Base-by-base conservation (phyloP, 2,113 vertebrate genomes). In the Oreochromis aureus region DNA sequence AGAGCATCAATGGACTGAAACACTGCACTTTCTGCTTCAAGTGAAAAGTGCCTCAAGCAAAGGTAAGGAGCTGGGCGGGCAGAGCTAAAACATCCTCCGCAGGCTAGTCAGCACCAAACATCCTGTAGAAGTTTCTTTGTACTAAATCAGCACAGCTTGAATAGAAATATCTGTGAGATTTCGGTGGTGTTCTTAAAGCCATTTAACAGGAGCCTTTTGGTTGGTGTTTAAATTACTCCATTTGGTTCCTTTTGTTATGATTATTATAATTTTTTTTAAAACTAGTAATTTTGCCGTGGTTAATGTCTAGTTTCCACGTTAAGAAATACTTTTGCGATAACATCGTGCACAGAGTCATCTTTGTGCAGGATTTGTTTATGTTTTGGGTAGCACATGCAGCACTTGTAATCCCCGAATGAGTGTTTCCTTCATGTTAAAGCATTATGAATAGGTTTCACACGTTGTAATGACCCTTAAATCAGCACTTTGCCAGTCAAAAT, bases 41-140 rank as follows among this genome's bases (percentile, higher is more conserved):
- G 83, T 93, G 88, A 86, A 82, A 95, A 96, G 96, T 96, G 92
- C 95, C 96, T 94, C 71, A 89, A 94, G 92, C 87, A 95, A 78
- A 95, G 94, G 96, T 96, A 94, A 93, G 93, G 19, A 79, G 36
- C 71, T 51, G 82, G 36, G 55, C 30, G 19, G 41, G 69, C 39
- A 51, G 48, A 81, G 54, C 58, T 10, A 18, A 81, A 58, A 73
- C 87, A 82, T 91, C 87, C 27, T 54, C 13, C 10, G 3, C 22
- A 48, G 79, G 22, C 36, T 36, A 12, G 39, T 44, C 41, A 56
- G 24, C 41, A 55, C 32, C 63, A 9, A 48, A 39, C 63, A 44
- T 22, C 44, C 41, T 48, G 24, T 22, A 80, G 4, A 79, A 51
- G 32, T 71, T 71, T 34, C 41, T 55, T 51, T 46, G 7, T 46